Base-by-base conservation (phyloP, 2,113 vertebrate species). In the Dryoscopus gambensis region DNA sequence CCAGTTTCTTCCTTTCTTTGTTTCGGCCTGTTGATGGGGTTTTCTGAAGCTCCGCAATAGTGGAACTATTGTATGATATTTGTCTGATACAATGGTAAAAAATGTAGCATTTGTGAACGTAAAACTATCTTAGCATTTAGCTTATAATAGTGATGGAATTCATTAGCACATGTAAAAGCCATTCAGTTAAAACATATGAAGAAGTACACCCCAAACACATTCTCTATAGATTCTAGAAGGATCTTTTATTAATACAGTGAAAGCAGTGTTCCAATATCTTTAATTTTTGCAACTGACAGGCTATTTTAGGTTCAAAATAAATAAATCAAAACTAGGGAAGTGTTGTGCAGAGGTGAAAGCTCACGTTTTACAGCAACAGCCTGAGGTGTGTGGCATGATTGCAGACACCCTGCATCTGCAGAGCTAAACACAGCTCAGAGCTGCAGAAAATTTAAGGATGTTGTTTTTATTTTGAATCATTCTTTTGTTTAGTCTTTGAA, bases 401-500 rank as follows among this genome's bases (percentile, higher is more conserved):
- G 91, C 91, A 84, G 84, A 50, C 21, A 57, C 8, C 8, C 76
- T 71, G 81, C 77, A 83, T 91, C 83, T 93, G 84, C 89, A 94
- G 89, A 75, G 78, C 75, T 85, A 56, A 83, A 82, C 25, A 50
- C 55, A 52, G 69, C 80, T 84, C 42, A 40, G 65, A 75, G 53
- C 57, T 33, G 77, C 9, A 2, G 65, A 82, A 93, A 92, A 96
- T 82, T 6, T 71, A 92, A 85, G 53, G 80, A 46, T 64, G n/a
- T 46, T 82, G 57, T 30, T 92, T 95, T 74, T 82, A 65, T 59
- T 82, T 80, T 77, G 59, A 65, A 67, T 71, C 56, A 52, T 53
- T 56, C 85, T 87, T 81, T 87, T 71, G 63, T 87, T 93, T 79
- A 87, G 60, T 33, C 67, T 89, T 91, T 95, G 87, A 92, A 92